Percentiles rank a stretch among this genome's conserved stretches.
Evolutionary conservation across 2,888 invertebrate genomes (phyloP).

Genomic region (Neria commutata): DNA sequence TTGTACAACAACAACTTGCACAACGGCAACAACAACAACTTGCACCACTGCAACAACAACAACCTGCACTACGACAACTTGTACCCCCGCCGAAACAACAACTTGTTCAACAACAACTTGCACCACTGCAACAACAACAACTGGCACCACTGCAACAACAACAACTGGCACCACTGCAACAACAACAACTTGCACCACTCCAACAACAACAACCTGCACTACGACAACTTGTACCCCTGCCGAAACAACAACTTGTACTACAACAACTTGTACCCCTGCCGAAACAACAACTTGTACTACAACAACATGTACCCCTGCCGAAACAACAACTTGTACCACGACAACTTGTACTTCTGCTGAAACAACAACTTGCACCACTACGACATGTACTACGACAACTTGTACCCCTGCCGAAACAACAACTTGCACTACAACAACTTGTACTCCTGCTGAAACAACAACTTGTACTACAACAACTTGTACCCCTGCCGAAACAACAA

Average conservation of each 20-base stretch:
- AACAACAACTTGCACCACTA: background rate
- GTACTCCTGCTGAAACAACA: constrained; percentile 15
- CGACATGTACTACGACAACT: background rate
- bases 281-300: constrained; percentile 8
- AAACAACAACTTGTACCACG: constrained; percentile 13
- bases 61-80: constrained; percentile 9
- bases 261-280: constrained; percentile 1
- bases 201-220: constrained; percentile 10
- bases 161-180: constrained; percentile 10
- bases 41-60: background rate
- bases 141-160: constrained; percentile 19
- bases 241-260: constrained; percentile 1
- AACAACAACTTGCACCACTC: constrained; percentile 9
- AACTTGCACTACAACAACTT: constrained; percentile 10
- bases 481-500: constrained; percentile 10
- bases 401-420: no score
- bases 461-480: constrained; percentile 12
- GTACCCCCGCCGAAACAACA: background rate
- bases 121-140: constrained; percentile 10
- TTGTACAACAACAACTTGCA: constrained; percentile 5
- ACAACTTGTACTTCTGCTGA: background rate
- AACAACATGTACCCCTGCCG: constrained; percentile 13
- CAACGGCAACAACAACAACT: background rate
- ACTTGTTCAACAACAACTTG: constrained; percentile 5
- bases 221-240: constrained; percentile 26